These are phyloP conservation scores for Brachionus paranguensis DNA, from an alignment of 1,140 invertebrate genomes.

Conservation along the genomic window DNA sequence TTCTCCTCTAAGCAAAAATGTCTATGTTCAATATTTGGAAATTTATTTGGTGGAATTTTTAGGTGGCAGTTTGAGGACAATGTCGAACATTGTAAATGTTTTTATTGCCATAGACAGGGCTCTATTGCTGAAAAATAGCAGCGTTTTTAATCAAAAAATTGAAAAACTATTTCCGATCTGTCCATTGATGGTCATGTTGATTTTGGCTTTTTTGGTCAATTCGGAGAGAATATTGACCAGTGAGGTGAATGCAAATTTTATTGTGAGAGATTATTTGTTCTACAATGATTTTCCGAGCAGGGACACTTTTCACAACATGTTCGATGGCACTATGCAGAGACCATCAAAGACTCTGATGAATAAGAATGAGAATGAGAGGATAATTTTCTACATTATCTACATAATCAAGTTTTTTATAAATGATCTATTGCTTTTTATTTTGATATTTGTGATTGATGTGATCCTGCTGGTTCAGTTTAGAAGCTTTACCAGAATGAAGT, in stretches of 20 bases:
- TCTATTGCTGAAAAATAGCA: background rate
- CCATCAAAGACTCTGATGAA: background rate
- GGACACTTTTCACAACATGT: background rate
- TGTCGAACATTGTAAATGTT: background rate
- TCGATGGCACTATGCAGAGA: background rate
- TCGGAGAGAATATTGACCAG: background rate
- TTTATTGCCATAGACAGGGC: background rate
- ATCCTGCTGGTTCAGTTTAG: background rate
- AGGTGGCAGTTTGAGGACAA: background rate
- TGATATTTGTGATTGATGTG: background rate
- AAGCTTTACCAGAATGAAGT: background rate
- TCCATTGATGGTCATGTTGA: background rate
- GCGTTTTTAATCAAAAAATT: background rate
- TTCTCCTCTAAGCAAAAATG: background rate
- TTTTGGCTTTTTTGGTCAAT: background rate
- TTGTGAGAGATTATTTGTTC: background rate
- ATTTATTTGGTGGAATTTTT: background rate
- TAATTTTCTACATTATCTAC: background rate
- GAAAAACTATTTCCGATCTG: background rate
- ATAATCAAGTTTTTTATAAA: background rate
- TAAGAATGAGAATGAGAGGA: background rate
- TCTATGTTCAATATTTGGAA: slow-evolving; percentile 3
- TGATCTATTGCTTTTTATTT: background rate
- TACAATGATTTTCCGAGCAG: slow-evolving; percentile 5
- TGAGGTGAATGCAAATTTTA: background rate